Conservation (phyloP, 2,888 invertebrate species). For the Hypolimnas misippus region DNA sequence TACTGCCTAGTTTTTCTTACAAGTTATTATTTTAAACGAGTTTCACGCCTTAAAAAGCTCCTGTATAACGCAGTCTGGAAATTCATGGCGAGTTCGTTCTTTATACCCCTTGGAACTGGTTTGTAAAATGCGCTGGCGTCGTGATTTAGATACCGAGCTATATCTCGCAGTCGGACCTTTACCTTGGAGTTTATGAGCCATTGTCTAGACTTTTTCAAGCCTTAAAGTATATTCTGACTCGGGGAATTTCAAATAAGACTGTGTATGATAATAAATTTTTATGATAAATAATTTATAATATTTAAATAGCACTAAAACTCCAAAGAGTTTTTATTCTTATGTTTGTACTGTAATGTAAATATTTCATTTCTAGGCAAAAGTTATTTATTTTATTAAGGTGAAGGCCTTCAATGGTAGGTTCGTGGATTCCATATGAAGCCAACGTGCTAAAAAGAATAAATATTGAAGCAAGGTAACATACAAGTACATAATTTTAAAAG, state of each 20-base stretch:
- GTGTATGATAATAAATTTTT: background rate
- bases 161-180: slow-evolving; percentile 39
- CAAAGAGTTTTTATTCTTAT: too few species aligned
- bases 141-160: slow-evolving; percentile 48
- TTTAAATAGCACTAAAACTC: too few species aligned
- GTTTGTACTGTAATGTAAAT: too few species aligned
- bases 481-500: too few species aligned
- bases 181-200: slow-evolving; percentile 42
- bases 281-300: too few species aligned
- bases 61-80: slow-evolving; percentile 49
- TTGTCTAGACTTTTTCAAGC: slow-evolving; percentile 34
- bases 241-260: background rate
- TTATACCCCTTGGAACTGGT: slow-evolving; percentile 62
- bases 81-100: slow-evolving; percentile 50
- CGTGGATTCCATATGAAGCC: too few species aligned
- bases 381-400: too few species aligned
- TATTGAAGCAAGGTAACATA: too few species aligned
- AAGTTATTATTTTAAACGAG: slow-evolving; percentile 44
- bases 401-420: too few species aligned
- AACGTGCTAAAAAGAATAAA: too few species aligned
- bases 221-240: slow-evolving; percentile 3
- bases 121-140: slow-evolving; percentile 50
- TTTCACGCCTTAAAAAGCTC: slow-evolving; percentile 57
- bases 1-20: slow-evolving; percentile 44
- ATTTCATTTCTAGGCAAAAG: too few species aligned